Conservation (phyloP, 2,888 invertebrate species). For the Drosophila acutilabella region DNA sequence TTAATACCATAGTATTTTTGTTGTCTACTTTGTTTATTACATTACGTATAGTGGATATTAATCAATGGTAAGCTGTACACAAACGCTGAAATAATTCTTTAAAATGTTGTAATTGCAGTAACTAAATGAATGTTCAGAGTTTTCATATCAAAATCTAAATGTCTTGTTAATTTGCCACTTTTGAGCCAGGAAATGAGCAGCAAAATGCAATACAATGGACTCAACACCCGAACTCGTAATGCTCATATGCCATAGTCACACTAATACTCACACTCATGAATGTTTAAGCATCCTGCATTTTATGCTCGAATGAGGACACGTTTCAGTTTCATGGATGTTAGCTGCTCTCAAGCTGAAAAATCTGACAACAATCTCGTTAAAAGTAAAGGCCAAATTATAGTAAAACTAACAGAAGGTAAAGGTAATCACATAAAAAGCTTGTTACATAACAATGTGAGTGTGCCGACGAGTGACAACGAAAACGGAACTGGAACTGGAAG, state of each 20-base stretch:
- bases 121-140: too few species aligned
- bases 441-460: constrained; percentile 75
- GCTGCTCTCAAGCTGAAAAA: constrained; percentile 50
- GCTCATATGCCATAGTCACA: constrained; percentile 12
- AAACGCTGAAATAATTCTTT: neutral
- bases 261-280: constrained; percentile 15
- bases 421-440: constrained; percentile 79
- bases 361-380: constrained; percentile 79
- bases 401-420: constrained; percentile 79
- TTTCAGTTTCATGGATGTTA: constrained; percentile 59
- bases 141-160: neutral
- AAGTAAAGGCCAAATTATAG: constrained; percentile 79
- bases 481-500: constrained; percentile 53
- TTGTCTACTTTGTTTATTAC: neutral
- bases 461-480: constrained; percentile 23
- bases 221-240: neutral
- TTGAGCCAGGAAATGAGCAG: constrained; percentile 36
- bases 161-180: constrained; percentile 15
- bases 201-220: constrained; percentile 41
- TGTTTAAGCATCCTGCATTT: constrained; percentile 54
- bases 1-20: constrained; percentile 17
- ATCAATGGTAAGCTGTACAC: neutral
- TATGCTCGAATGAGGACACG: constrained; percentile 53
- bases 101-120: neutral
- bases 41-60: neutral